Evolutionary conservation across 37 sponge, comb jelly and placozoan genomes (phyloP), one percentile per base, ranked within the genome.

Genomic region (Halichondria panicea): DNA sequence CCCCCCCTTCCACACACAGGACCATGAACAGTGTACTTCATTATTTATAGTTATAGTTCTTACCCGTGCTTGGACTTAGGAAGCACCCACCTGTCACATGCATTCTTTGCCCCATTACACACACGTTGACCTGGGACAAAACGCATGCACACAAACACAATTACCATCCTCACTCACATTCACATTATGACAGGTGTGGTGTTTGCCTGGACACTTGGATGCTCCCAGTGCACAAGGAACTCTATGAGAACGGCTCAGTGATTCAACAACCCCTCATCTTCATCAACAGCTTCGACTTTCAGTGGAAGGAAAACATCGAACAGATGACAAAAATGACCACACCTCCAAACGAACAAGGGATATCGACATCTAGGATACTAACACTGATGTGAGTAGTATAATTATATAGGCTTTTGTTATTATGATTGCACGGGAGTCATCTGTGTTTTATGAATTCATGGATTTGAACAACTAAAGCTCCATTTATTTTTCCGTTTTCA

Each of bases 151-250:
- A n/a, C n/a, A n/a, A n/a, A n/a, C n/a, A n/a, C n/a, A n/a, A n/a
- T n/a, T n/a, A n/a, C n/a, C n/a, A n/a, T n/a, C n/a, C n/a, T n/a
- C n/a, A n/a, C n/a, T n/a, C n/a, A n/a, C n/a, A n/a, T n/a, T n/a
- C n/a, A n/a, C n/a, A n/a, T n/a, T n/a, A 41, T 28, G 11, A 53
- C 22, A 89, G 90, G 25, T 91, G 91, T 91, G 92, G 88, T 1
- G 35, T 92, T 43, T 76, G 63, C 24, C 38, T 92, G 60, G 92
- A 92, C 65, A 43, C 71, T 12, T 92, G 88, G 88, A 78, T 87
- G 77, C 4, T 83, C 0, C 92, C 92, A 0, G 33, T 92, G 25
- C 71, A 85, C 54, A 31, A 57, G n/a, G 84, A 87, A 21, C 40
- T 80, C 25, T 67, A 68, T n/a, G 53, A 77, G 22, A 24, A 81